Evolutionary conservation across 2,797 vertebrate species (phyloP).

Genomic region (Chlorospingus semifuscus): DNA sequence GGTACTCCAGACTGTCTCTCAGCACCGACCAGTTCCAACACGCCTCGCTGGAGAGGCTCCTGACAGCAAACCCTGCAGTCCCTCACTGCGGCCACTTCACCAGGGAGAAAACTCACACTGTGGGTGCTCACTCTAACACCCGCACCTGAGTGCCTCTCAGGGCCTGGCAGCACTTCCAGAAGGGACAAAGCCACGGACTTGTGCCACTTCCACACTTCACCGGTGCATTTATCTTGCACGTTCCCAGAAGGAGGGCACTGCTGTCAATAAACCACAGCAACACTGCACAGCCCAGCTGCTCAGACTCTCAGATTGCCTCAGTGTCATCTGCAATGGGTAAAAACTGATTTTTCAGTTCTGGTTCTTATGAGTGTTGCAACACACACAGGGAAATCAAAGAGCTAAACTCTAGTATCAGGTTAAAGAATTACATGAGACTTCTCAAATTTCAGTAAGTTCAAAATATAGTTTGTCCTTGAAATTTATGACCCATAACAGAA

Average conservation of each 20-base stretch:
- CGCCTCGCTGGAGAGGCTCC: not conserved
- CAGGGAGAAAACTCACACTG: rapidly evolving
- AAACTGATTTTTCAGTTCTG: not conserved
- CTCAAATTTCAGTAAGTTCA: slow-evolving; percentile 47
- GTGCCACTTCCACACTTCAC: not conserved
- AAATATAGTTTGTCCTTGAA: slow-evolving; percentile 58
- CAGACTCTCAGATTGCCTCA: not conserved
- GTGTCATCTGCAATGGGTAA: not conserved
- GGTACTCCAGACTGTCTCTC: not conserved
- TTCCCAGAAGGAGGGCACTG: not conserved
- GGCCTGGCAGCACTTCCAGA: not conserved
- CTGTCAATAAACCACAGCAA: not conserved
- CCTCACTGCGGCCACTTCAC: not conserved
- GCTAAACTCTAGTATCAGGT: not conserved
- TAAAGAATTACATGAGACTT: slow-evolving; percentile 28
- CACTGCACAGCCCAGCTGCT: not conserved
- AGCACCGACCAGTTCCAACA: not conserved
- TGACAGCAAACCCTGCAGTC: not conserved
- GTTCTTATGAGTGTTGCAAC: not conserved
- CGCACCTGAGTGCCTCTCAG: not conserved
- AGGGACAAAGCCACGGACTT: not conserved
- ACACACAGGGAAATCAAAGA: not conserved
- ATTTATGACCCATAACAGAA: slow-evolving; percentile 61
- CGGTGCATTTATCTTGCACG: not conserved
- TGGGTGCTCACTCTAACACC: not conserved